Conservation (phyloP, 2,888 invertebrate species). For the Steinernema hermaphroditum region DNA sequence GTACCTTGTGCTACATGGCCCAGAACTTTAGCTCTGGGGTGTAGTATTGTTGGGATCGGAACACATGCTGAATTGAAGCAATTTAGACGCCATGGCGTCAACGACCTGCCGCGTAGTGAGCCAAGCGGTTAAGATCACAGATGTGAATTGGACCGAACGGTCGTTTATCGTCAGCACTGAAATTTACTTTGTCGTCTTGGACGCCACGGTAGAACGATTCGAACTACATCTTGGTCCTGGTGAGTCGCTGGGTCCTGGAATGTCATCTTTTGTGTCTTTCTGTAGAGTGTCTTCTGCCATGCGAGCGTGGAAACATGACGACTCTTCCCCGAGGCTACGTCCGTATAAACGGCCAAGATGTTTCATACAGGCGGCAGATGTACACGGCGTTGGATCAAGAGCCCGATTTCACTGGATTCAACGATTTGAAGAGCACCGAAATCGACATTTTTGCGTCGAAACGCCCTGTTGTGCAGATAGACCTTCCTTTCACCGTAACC, state of each 20-base stretch:
- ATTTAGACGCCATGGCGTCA: too few species aligned
- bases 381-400: background rate
- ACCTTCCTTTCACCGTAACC: background rate
- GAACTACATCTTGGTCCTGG: constrained; percentile 4
- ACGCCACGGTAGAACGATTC: constrained; percentile 9
- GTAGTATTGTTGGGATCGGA: too few species aligned
- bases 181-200: constrained; percentile 6
- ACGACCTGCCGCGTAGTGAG: constrained; percentile 1
- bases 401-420: constrained; percentile 5
- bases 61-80: too few species aligned
- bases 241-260: background rate
- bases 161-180: constrained; percentile 24
- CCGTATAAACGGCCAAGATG: constrained; percentile 16
- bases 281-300: constrained; percentile 19
- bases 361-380: background rate
- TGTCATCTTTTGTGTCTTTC: background rate
- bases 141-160: constrained; percentile 3
- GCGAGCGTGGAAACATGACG: background rate
- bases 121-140: constrained; percentile 9
- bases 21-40: too few species aligned
- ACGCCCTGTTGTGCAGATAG: background rate
- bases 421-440: constrained; percentile 21
- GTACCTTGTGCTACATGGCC: too few species aligned
- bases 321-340: background rate
- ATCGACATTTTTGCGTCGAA: background rate